Base-by-base conservation (phyloP, 2,797 vertebrate species). In the Centroberyx gerrardi region DNA sequence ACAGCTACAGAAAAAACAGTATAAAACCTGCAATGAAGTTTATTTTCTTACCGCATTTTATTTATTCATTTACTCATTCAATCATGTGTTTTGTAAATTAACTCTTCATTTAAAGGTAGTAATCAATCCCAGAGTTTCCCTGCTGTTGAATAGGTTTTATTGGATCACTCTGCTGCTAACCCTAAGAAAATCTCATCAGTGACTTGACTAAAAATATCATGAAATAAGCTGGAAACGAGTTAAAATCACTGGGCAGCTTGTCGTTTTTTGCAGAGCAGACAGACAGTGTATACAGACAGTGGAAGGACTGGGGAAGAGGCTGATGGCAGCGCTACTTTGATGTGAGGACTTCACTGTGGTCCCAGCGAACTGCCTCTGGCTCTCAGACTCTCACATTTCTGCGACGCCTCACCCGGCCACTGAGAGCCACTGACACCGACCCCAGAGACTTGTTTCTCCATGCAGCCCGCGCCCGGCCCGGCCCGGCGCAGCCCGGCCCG, bases 301-400 rank as follows among this genome's bases (percentile, higher is more conserved):
- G 61, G 22, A 22, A 22, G 22, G 22, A 62, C 51, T 77, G 13
- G 62, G 61, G 31, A 62, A 79, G 48, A 55, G 60, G 69, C 73
- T 76, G 66, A 70, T n/a, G 2, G 74, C 73, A 62, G 72, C 55
- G 13, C 42, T 14, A 1, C 79, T 82, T 74, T 81, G 76, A 82
- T 76, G 63, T 81, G 48, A 12, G 52, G 74, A 72, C 58, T 65
- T 71, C 53, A 40, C 44, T 58, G 69, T 12, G 51, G 65, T 75
- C 76, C 84, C 76, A 2, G 17, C 0, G 67, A 67, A 60, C 28
- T 0, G 62, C 77, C 66, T 31, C 42, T 13, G 74, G 77, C 81
- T 13, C 46, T 2, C 0, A 62, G 63, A 70, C 73, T 80, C 70
- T 75, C 64, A 42, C 44, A 68, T 66, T 51, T 62, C 42, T 31